These are phyloP conservation scores for Stigmatopora argus DNA, from an alignment of 2,113 vertebrate species.

Conservation along the genomic window DNA sequence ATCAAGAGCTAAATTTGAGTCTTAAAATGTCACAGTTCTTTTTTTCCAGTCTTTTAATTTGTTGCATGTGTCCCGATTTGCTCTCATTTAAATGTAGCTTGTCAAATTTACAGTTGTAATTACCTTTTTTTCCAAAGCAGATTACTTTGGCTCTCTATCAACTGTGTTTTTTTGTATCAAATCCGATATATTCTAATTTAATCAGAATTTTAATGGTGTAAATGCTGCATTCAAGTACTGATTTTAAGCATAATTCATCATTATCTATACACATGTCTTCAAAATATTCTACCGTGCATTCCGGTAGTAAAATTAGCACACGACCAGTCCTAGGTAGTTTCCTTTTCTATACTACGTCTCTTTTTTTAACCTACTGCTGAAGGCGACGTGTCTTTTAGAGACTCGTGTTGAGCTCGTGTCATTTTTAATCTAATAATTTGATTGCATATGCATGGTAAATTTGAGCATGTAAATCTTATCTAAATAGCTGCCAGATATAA, in stretches of 20 bases:
- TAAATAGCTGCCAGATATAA: neutral
- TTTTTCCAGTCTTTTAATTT: neutral
- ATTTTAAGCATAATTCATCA: neutral
- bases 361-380: neutral
- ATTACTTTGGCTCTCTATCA: neutral
- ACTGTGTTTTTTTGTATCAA: neutral
- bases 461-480: neutral
- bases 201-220: neutral
- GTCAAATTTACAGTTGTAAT: neutral
- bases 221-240: constrained; percentile 22
- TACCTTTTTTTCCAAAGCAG: neutral
- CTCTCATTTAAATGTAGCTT: neutral
- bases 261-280: no score
- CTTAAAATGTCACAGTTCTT: neutral
- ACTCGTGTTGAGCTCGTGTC: neutral
- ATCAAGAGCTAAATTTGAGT: constrained; percentile 9
- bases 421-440: neutral
- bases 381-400: neutral
- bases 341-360: no score
- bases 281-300: neutral
- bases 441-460: neutral
- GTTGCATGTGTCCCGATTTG: neutral
- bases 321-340: neutral
- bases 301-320: neutral
- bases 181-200: no score